Conservation (phyloP, 2,888 invertebrate species). For the Periphyllus acericola region DNA sequence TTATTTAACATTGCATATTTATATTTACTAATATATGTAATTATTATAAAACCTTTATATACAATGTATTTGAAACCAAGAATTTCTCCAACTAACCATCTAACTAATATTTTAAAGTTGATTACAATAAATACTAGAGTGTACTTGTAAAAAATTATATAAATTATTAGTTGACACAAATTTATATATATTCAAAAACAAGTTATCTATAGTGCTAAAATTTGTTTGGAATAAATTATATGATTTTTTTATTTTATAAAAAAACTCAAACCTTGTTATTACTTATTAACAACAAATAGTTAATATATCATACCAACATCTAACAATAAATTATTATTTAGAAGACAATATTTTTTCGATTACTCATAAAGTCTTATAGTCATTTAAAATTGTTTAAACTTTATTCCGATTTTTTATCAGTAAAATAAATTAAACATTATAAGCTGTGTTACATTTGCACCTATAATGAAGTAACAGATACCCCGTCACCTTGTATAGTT, state of each 20-base stretch:
- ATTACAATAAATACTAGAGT: no score
- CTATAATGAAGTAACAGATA: slow-evolving; percentile 12
- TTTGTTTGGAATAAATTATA: not conserved
- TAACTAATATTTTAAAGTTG: no score
- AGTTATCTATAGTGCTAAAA: not conserved
- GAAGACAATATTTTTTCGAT: not conserved
- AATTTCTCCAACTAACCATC: no score
- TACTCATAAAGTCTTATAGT: not conserved
- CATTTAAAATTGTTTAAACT: not conserved
- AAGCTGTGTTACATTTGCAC: slow-evolving; percentile 14
- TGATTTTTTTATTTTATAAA: no score
- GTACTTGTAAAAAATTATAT: not conserved
- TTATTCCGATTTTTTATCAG: not conserved
- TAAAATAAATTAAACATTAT: slow-evolving; percentile 3
- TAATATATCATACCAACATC: not conserved
- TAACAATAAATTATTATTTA: not conserved
- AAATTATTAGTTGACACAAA: not conserved
- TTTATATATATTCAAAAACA: not conserved
- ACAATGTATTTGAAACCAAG: no score
- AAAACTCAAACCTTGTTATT: no score
- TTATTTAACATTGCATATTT: no score
- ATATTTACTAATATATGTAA: no score
- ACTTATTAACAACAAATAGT: no score
- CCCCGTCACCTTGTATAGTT: slow-evolving; percentile 31
- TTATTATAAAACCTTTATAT: no score